Evolutionary conservation across 2,888 invertebrate species (phyloP), one percentile per base, ranked within the genome.

Genomic region (Chymomyza procnemis): DNA sequence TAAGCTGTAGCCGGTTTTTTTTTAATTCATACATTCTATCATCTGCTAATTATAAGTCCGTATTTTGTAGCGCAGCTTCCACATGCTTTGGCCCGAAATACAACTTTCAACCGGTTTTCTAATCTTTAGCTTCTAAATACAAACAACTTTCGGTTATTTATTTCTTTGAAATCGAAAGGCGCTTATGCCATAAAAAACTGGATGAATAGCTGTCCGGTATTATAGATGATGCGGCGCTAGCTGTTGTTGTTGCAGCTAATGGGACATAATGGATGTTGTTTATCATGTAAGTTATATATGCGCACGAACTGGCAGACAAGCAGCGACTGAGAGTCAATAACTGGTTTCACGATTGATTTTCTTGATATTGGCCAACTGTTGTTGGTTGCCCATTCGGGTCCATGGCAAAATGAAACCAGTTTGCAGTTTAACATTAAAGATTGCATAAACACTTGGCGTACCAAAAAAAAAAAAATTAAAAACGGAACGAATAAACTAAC

Each of bases 131-230:
- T 84, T 84, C 79, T 84, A 84, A 63, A 73, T 61, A 74, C 64
- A 81, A 81, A 85, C 85, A 76, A 81, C 81, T 81, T 81, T 81
- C 80, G 63, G 8, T 58, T 18, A 47, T 21, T 50, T 59, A 57
- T 67, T 58, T 64, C 50, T 30, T 72, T 67, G 76, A 84, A 85
- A 87, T 64, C 71, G 84, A 88, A 88, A 88, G 88, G 80, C 12
- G 78, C 84, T 85, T 81, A 73, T 71, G n/a, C n/a, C n/a, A n/a
- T n/a, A n/a, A 81, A 85, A 82, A 81, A 21, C 26, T 26, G 54
- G 9, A 18, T 54, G 34, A 12, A 41, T 41, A 41, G 3, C 34
- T 41, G 34, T 41, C 34, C 34, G 12, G 6, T 41, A 3, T 41
- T 9, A 3, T 41, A 12, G 34, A 41, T 41, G 34, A 41, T 41